Evolutionary conservation across 2,888 invertebrate genomes (phyloP).

Genomic region (Noctua comes): DNA sequence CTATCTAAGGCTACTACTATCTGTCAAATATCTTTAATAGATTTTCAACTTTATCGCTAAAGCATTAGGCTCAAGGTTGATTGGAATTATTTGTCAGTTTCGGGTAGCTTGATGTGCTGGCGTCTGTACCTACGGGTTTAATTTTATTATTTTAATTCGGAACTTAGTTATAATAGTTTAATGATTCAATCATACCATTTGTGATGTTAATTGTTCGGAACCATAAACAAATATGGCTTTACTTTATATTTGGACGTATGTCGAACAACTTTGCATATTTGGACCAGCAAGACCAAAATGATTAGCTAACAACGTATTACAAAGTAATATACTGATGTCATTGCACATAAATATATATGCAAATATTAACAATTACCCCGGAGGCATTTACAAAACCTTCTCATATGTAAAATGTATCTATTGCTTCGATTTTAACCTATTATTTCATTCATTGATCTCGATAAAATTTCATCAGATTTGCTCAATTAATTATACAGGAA

Average conservation of each 20-base stretch:
- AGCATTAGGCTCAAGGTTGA: no score
- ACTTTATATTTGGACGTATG: conserved; percentile 12
- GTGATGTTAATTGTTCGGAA: not conserved
- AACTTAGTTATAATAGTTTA: not conserved
- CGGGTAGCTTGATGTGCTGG: no score
- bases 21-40: no score
- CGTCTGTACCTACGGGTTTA: not conserved
- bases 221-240: not conserved
- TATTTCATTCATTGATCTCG: conserved; percentile 13
- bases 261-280: conserved; percentile 22
- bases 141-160: not conserved
- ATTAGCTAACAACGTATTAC: conserved; percentile 36
- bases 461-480: conserved; percentile 7
- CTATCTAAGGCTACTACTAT: no score
- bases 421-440: not conserved
- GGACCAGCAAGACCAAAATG: conserved; percentile 32
- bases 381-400: conserved; percentile 30
- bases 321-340: conserved; percentile 39
- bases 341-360: conserved; percentile 28
- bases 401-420: conserved; percentile 5
- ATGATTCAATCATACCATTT: not conserved
- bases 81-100: no score
- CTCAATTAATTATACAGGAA: no score
- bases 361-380: conserved; percentile 30
- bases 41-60: no score